Evolutionary conservation across 2,888 invertebrate genomes (phyloP).

Genomic region (Eumacrocentrus americanus): DNA sequence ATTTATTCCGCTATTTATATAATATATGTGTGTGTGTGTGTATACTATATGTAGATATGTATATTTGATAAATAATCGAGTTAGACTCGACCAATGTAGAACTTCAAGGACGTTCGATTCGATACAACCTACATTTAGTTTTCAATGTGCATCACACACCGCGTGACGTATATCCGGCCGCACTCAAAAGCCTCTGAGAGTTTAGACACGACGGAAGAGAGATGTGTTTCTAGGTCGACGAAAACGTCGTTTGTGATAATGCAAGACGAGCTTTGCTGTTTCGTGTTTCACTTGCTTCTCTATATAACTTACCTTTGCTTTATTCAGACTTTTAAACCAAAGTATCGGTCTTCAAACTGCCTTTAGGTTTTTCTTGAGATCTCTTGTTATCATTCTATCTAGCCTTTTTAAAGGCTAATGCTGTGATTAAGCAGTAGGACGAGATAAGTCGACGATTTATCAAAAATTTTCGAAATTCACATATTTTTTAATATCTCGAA

Average conservation of each 20-base stretch:
- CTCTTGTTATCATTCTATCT: no score
- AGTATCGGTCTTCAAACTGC: no score
- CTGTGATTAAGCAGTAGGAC: no score
- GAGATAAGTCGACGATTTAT: no score
- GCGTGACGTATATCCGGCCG: slow-evolving; percentile 23
- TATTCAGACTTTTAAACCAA: no score
- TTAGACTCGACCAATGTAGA: neutral
- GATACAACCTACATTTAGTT: slow-evolving; percentile 17
- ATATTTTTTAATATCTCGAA: no score
- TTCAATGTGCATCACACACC: slow-evolving; percentile 29
- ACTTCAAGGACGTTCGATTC: neutral
- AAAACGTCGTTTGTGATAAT: neutral
- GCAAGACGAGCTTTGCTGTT: neutral
- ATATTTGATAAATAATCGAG: slow-evolving; percentile 22
- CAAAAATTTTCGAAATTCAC: no score
- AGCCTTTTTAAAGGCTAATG: no score
- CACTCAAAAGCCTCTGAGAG: neutral
- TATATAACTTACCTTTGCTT: neutral
- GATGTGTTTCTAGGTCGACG: slow-evolving; percentile 27
- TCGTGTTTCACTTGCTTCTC: neutral
- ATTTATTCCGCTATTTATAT: neutral
- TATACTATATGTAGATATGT: slow-evolving; percentile 31
- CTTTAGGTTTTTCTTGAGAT: no score
- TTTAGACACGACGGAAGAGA: slow-evolving; percentile 8
- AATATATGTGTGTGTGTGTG: slow-evolving; percentile 11